Base-by-base conservation (phyloP, 37 sponge, comb jelly and placozoan genomes). In the Halisarca cf. caerulea region DNA sequence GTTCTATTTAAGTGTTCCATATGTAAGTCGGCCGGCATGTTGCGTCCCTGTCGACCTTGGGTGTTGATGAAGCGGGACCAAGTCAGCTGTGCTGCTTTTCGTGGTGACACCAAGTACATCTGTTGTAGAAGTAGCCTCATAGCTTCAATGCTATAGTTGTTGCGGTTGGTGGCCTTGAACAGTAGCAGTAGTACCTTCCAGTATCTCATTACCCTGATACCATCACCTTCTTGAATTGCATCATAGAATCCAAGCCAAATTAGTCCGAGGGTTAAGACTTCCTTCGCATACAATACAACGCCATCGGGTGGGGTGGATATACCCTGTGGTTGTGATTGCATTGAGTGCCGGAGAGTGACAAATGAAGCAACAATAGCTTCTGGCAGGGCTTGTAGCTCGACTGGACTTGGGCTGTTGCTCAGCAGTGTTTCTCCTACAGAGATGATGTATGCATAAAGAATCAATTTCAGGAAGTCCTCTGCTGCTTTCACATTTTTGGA, bases 241-340 rank as follows among this genome's bases (percentile, higher is more conserved):
- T 88, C 88, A 61, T 79, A 66, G 45, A 83, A 82, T 0, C 79
- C 66, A 64, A 83, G 84, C 88, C 88, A 88, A 21, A 88, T 2
- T 28, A 86, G 62, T 8, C 85, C 78, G 2, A 85, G 45, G 28
- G 55, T 72, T 27, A 69, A 27, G 6, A 45, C 33, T 44, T 79
- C 54, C 53, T 32, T 35, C 3, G 54, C 28, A 34, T 79, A 79
- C 20, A 30, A 21, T 25, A 30, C 21, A 5, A 79, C 80, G 18
- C 35, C 55, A 47, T 79, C 80, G 44, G 47, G 35, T 34, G 20
- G 28, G 2, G 40, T 43, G 4, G 35, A 4, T 79, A 24, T 30
- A 30, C 18, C 28, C 24, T 79, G 53, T 2, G 25, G 60, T 3
- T 2, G 25, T 43, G 80, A n/a, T n/a, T n/a, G n/a, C n/a, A n/a